Conservation (phyloP, 2,113 vertebrate genomes). For the Stomatorhinus ivindoensis region DNA sequence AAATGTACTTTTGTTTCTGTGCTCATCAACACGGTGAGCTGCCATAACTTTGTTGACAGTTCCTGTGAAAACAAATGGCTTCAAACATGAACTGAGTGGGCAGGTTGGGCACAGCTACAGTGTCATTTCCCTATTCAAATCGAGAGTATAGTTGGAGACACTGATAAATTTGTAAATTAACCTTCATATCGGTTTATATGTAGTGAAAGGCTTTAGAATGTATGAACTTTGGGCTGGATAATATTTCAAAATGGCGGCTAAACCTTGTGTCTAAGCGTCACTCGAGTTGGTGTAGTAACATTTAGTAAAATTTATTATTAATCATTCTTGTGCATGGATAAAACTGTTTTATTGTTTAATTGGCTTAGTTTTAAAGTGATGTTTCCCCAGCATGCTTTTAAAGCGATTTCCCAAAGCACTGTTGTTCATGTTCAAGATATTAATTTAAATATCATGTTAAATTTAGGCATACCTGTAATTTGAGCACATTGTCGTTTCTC, state of each 20-base stretch:
- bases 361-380: not conserved
- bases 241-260: not conserved
- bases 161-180: not conserved
- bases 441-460: not conserved
- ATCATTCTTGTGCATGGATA: not conserved
- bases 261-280: not conserved
- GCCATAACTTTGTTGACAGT: not conserved
- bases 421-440: not conserved
- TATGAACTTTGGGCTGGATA: not conserved
- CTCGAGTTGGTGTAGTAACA: not conserved
- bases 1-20: not conserved
- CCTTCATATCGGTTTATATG: not conserved
- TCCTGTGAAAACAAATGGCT: not conserved
- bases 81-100: not conserved
- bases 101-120: not conserved
- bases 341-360: not conserved
- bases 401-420: not conserved
- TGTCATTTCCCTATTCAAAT: not conserved
- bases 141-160: not conserved
- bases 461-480: not conserved
- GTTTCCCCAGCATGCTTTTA: not conserved
- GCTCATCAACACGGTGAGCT: not conserved
- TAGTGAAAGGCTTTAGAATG: not conserved
- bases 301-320: not conserved
- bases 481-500: not conserved